Evolutionary conservation across 1,140 invertebrate genomes (phyloP).

Genomic region (Copidosoma floridanum): DNA sequence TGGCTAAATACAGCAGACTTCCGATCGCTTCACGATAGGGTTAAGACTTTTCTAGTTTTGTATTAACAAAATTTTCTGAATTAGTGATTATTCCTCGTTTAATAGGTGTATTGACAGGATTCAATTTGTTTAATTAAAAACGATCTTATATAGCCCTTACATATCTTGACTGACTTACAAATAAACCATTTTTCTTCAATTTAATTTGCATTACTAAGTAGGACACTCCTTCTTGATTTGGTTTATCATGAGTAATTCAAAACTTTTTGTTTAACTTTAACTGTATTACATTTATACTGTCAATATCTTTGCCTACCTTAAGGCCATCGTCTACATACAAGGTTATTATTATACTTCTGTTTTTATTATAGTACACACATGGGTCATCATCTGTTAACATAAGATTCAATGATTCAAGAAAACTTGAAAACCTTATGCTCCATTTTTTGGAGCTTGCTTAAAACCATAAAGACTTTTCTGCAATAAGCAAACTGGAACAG

Average conservation of each 20-base stretch:
- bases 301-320: neutral
- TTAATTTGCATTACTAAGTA: constrained; percentile 1
- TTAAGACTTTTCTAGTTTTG: neutral
- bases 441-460: constrained; percentile 33
- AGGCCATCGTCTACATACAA: no score
- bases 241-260: neutral
- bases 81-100: constrained; percentile 12
- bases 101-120: constrained; percentile 18
- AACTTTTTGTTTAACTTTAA: neutral
- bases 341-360: no score
- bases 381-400: neutral
- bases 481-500: constrained; percentile 23
- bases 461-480: constrained; percentile 36
- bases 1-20: no score
- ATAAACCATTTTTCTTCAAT: neutral
- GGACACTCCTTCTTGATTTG: neutral
- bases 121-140: neutral
- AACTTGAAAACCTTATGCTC: constrained; percentile 21
- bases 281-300: neutral
- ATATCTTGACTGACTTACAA: neutral
- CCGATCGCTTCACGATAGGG: neutral
- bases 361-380: neutral
- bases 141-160: neutral
- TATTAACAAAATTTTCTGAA: constrained; percentile 6
- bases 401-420: neutral